Evolutionary conservation across 2,888 invertebrate species (phyloP).

Genomic region (Ecliptopera silaceata): DNA sequence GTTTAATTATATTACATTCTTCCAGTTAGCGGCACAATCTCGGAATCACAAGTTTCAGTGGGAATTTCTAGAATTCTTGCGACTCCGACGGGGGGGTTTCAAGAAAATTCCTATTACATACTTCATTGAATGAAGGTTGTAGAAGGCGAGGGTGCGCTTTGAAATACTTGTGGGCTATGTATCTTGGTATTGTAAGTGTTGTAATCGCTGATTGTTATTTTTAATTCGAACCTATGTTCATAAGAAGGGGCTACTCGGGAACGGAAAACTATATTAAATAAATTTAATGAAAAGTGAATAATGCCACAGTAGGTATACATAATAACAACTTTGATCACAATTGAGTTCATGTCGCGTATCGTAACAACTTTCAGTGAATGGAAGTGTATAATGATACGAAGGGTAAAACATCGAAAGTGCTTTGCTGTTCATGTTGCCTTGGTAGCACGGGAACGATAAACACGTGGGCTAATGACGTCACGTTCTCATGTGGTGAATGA

Average conservation of each 20-base stretch:
- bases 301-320: no score
- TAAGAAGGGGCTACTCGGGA: neutral
- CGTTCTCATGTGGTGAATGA: neutral
- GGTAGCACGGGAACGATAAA: conserved; percentile 23
- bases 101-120: conserved; percentile 12
- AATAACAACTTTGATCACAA: no score
- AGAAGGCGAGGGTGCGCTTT: neutral
- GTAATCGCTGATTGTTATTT: neutral
- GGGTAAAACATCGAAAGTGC: conserved; percentile 16
- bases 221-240: neutral
- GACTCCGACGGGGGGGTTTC: conserved; percentile 5
- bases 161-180: neutral
- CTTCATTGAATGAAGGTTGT: conserved; percentile 18
- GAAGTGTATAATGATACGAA: conserved; percentile 4
- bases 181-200: neutral
- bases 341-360: no score
- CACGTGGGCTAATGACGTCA: conserved; percentile 33
- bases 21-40: conserved; percentile 70
- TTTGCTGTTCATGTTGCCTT: conserved; percentile 24
- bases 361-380: neutral
- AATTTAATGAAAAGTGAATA: no score
- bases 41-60: conserved; percentile 62
- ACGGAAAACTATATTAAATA: no score
- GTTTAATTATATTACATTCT: conserved; percentile 74
- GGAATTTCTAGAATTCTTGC: conserved; percentile 46